Percentiles rank a stretch among this genome's conserved stretches.
Conservation (phyloP, 2,113 vertebrate genomes). For the Orcinus orca region DNA sequence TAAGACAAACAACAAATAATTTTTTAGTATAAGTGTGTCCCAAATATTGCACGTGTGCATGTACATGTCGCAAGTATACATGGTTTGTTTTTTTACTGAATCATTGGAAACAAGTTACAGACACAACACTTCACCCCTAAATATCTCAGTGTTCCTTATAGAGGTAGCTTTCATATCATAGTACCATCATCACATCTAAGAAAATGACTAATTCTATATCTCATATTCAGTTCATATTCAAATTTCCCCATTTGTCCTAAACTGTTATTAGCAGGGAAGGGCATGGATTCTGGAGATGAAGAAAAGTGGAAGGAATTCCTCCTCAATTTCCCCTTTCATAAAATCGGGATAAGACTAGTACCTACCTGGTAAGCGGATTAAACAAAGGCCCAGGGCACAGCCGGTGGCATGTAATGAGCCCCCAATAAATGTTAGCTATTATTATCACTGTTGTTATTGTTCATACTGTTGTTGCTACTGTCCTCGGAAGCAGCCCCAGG, state of each 20-base stretch:
- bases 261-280: background rate
- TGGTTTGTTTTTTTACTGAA: background rate
- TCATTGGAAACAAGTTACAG: background rate
- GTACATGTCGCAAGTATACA: background rate
- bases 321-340: constrained; percentile 12
- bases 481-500: background rate
- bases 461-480: background rate
- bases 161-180: background rate
- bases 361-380: background rate
- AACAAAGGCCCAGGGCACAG: background rate
- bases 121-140: background rate
- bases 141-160: background rate
- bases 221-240: background rate
- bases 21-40: background rate
- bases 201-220: background rate
- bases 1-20: background rate
- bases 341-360: background rate
- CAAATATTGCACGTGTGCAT: background rate
- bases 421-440: constrained; percentile 7
- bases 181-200: background rate
- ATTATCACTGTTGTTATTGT: background rate
- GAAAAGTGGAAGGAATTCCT: background rate
- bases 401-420: background rate
- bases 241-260: background rate
- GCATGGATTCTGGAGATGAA: background rate